Evolutionary conservation across 2,888 invertebrate species (phyloP), one percentile per base, ranked within the genome.

Genomic region (Trypoxylon attenuatum): DNA sequence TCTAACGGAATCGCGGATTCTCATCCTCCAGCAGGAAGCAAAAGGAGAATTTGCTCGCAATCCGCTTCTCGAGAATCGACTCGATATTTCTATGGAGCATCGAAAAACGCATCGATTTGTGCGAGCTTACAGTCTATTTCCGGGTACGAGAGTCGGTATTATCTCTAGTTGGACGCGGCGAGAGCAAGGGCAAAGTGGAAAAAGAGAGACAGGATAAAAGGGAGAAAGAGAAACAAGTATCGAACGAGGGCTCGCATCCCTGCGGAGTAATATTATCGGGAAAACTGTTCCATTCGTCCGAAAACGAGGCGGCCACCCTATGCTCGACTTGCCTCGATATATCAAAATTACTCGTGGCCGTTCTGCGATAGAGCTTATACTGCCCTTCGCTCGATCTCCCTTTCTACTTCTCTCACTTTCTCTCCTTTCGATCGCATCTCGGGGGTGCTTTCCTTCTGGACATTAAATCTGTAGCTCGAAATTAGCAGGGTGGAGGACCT

Each of bases 261-360:
- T 56, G 46, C 50, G 71, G 71, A 46, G 68, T 62, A 72, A 73
- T 77, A 73, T 73, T 71, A 78, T 75, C 71, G 75, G 69, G 64
- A 73, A 78, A 78, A 73, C 67, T 58, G 73, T 67, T 67, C 60
- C 60, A 10, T 57, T 33, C 58, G 61, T 23, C 19, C 45, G 50
- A 43, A 58, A 68, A 50, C 64, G 51, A 42, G 50, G 27, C 45
- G 5, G n/a, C 27, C 8, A 3, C 10, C 33, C 27, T 22, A 59
- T 39, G 47, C 23, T 38, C 39, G 25, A 43, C 49, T 49, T 51
- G 56, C 64, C 54, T 55, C 79, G 73, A 83, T 81, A 78, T 75
- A 82, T 83, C 82, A 81, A 82, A 84, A 84, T 82, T 80, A 81
- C 80, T 83, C 76, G 73, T 71, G 68, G 72, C 72, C 69, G 64